Percentiles rank a stretch among this genome's conserved stretches.
Conservation (phyloP, 2,113 vertebrate genomes). For the Empidonax traillii region DNA sequence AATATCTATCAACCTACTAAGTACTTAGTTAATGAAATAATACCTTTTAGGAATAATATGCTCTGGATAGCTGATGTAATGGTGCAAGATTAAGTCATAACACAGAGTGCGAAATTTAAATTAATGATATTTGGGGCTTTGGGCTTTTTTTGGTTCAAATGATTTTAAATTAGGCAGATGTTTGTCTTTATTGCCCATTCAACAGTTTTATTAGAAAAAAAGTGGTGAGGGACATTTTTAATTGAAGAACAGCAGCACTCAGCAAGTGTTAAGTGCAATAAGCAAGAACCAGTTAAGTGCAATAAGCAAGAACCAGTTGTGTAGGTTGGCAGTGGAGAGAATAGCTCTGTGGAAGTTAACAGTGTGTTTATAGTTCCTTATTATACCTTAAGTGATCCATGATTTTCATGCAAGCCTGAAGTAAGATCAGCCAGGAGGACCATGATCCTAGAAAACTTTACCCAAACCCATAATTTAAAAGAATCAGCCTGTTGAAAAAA, state of each 20-base stretch:
- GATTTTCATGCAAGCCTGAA: not conserved
- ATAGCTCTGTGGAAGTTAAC: not conserved
- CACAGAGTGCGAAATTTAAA: not conserved
- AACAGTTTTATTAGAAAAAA: not conserved
- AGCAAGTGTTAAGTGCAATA: not conserved
- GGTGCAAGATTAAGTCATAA: not conserved
- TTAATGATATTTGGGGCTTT: not conserved
- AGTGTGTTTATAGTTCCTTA: not conserved
- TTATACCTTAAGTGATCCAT: not conserved
- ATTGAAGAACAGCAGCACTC: not conserved
- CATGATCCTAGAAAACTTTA: not conserved
- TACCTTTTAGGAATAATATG: not conserved
- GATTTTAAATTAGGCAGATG: not conserved
- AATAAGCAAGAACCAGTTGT: not conserved
- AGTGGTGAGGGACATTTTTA: not conserved
- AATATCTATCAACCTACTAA: not conserved
- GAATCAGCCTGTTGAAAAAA: not conserved
- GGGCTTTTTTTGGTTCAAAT: not conserved
- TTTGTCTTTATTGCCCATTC: not conserved
- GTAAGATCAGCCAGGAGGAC: not conserved
- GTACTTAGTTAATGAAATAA: not conserved
- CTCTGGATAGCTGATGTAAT: not conserved
- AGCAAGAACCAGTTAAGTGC: not conserved
- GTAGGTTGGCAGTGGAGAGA: not conserved
- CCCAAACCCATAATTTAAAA: not conserved